Percentiles rank a stretch among this genome's conserved stretches.
Conservation (phyloP, 2,888 invertebrate species). For the Iselma pallidipennis region DNA sequence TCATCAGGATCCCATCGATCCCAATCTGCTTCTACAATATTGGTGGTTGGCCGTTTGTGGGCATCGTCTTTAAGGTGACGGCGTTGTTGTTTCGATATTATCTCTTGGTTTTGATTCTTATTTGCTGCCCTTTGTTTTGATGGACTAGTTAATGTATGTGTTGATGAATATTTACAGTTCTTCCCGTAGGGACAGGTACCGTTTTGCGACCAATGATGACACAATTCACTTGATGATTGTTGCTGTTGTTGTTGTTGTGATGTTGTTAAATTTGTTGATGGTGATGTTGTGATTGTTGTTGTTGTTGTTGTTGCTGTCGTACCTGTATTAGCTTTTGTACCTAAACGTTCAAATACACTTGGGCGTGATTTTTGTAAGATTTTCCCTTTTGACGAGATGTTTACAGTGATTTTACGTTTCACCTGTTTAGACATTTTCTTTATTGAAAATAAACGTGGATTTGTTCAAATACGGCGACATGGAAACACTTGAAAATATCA, state of each 20-base stretch:
- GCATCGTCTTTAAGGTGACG: constrained; percentile 61
- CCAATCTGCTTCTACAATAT: constrained; percentile 68
- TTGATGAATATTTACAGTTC: constrained; percentile 75
- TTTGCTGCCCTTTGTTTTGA: constrained; percentile 72
- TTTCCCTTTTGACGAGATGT: constrained; percentile 63
- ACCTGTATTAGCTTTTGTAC: constrained; percentile 65
- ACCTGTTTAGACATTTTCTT: constrained; percentile 68
- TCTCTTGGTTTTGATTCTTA: constrained; percentile 59
- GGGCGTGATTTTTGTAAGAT: constrained; percentile 65
- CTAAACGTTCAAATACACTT: constrained; percentile 82
- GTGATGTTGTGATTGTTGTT: not conserved
- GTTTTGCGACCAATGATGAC: constrained; percentile 77
- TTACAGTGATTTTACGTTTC: constrained; percentile 78
- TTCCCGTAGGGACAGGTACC: constrained; percentile 79
- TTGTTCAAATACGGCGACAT: constrained; percentile 13
- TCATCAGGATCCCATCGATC: constrained; percentile 79
- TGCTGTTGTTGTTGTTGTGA: constrained; percentile 24
- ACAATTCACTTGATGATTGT: constrained; percentile 61
- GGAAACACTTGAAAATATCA: constrained; percentile 31
- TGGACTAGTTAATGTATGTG: constrained; percentile 75
- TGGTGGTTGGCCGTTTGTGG: constrained; percentile 67
- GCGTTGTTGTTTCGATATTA: constrained; percentile 48
- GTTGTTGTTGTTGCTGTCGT: constrained; percentile 13
- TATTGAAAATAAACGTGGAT: constrained; percentile 27
- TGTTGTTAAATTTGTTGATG: constrained; percentile 47